These are phyloP conservation scores for Dicyrtomina minuta DNA, from an alignment of 2,888 invertebrate species.

Conservation along the genomic window DNA sequence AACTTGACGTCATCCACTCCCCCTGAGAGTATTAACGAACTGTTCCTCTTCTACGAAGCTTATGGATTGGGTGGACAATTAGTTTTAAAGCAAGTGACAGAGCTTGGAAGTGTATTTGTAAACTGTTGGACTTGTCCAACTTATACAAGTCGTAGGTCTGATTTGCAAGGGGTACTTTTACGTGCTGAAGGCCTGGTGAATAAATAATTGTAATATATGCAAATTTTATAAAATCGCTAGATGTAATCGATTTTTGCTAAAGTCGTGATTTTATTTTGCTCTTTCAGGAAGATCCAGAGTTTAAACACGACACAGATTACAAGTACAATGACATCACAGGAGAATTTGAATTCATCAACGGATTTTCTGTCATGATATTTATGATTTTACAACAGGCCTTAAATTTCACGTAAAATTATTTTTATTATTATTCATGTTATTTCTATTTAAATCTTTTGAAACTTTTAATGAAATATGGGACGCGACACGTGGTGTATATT, in stretches of 20 bases:
- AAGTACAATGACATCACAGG: conserved; percentile 18
- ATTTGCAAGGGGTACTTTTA: conserved; percentile 38
- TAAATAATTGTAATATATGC: too few relatives aligned
- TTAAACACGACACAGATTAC: conserved; percentile 43
- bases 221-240: too few relatives aligned
- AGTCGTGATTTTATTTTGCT: neutral
- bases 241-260: too few relatives aligned
- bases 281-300: conserved; percentile 41
- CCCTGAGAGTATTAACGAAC: neutral
- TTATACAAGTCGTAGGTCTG: conserved; percentile 29
- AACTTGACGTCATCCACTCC: neutral
- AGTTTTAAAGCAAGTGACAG: neutral
- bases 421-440: too few relatives aligned
- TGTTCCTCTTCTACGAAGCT: conserved; percentile 30
- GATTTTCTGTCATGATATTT: conserved; percentile 43
- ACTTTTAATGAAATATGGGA: too few relatives aligned
- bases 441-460: too few relatives aligned
- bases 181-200: conserved; percentile 43
- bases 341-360: conserved; percentile 30
- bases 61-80: conserved; percentile 21
- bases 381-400: conserved; percentile 35
- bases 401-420: conserved; percentile 49
- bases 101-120: conserved; percentile 8
- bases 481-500: too few relatives aligned
- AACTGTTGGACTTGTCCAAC: conserved; percentile 33